Conservation (phyloP, 2,797 vertebrate genomes). For the Pseudochirops corinnae region DNA sequence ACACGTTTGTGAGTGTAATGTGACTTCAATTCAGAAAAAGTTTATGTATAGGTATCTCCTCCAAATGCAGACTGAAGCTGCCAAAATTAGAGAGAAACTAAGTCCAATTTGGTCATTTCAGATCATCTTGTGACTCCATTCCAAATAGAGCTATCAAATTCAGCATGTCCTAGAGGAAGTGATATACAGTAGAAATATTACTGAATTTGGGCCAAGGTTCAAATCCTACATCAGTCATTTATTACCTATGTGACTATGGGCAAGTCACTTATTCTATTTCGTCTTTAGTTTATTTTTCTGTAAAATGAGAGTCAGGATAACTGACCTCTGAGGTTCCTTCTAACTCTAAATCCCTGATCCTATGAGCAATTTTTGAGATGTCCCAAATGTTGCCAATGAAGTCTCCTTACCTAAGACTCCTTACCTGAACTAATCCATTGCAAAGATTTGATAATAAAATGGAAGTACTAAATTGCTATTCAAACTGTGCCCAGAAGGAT, state of each 20-base stretch:
- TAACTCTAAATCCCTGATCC: not conserved
- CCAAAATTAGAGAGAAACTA: slow-evolving; percentile 1
- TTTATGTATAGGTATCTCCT: slow-evolving; percentile 34
- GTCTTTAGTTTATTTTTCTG: not conserved
- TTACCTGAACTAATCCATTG: not conserved
- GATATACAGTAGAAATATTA: not conserved
- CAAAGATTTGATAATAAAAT: not conserved
- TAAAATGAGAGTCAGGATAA: not conserved
- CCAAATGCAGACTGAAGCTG: slow-evolving; percentile 44
- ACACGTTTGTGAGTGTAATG: slow-evolving; percentile 51
- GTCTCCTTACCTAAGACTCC: not conserved
- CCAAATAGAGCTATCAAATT: not conserved
- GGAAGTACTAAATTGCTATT: not conserved
- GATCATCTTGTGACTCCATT: not conserved
- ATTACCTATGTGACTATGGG: not conserved
- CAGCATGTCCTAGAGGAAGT: not conserved
- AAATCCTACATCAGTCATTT: not conserved
- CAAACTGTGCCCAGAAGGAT: not conserved
- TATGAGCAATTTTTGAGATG: not conserved
- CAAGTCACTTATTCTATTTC: not conserved
- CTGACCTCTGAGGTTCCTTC: not conserved
- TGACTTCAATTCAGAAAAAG: slow-evolving; percentile 44
- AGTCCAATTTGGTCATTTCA: slow-evolving; percentile 20
- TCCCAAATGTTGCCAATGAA: not conserved
- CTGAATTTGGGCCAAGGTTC: not conserved